A percentile compares a stretch with the other conserved stretches of the same genome.
These are phyloP conservation scores for Dinomys branickii DNA, from an alignment of 2,113 vertebrate genomes.

Conservation along the genomic window DNA sequence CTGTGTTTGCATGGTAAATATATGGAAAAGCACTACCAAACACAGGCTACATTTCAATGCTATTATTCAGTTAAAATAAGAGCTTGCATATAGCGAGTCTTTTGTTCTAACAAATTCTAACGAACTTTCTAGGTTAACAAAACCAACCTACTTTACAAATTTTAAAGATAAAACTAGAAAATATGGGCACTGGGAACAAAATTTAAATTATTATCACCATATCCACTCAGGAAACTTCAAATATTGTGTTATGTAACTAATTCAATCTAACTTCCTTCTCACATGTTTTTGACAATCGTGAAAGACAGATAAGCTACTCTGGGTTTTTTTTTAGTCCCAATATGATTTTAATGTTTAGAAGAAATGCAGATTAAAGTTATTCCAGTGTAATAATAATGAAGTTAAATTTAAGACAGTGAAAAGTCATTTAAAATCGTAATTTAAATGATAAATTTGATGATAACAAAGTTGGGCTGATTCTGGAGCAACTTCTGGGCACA, in stretches of 20 bases:
- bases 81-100: not conserved
- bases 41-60: not conserved
- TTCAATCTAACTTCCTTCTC: constrained; percentile 69
- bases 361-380: constrained; percentile 39
- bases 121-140: constrained; percentile 30
- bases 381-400: constrained; percentile 17
- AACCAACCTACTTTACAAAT: not conserved
- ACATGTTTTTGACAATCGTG: constrained; percentile 62
- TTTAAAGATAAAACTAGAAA: constrained; percentile 30
- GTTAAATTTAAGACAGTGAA: constrained; percentile 59
- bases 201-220: constrained; percentile 22
- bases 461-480: not conserved
- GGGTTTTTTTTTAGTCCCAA: constrained; percentile 4
- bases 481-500: not conserved
- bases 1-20: constrained; percentile 38
- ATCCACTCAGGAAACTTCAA: constrained; percentile 69
- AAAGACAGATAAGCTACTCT: constrained; percentile 70
- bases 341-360: constrained; percentile 55
- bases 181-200: not conserved
- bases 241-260: constrained; percentile 59
- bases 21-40: not conserved
- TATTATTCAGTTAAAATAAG: constrained; percentile 58
- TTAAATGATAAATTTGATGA: not conserved
- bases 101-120: constrained; percentile 41
- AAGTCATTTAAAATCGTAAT: constrained; percentile 22